Base-by-base conservation (phyloP, 2,797 vertebrate genomes). In the Alca torda region DNA sequence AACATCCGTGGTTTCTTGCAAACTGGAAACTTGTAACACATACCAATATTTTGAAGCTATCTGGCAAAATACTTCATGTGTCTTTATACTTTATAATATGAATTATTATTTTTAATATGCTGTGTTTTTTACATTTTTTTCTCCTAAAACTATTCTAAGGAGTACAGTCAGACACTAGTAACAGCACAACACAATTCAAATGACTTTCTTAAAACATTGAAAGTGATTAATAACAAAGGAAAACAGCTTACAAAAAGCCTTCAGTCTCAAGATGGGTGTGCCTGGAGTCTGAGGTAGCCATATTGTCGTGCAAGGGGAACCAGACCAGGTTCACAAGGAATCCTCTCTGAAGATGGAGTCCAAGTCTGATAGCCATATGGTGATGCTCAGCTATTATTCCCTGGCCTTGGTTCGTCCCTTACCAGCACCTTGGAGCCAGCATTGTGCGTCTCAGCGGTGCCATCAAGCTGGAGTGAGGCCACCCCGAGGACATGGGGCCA, bases 361-460 rank as follows among this genome's bases (percentile, higher is more conserved):
- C 37, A 46, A 59, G 39, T 21, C 7, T 6, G 13, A 28, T 4
- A 13, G 10, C 26, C 33, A 11, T 5, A 16, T 0, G 0, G 21
- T 21, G 51, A 74, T 39, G 45, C 35, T 72, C 31, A 17, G 6
- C 8, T 50, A 21, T 60, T 28, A 4, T 16, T 68, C 39, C 24
- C 31, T 78, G 70, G 33, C 48, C 35, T 77, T 13, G 24, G 13
- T 48, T 25, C 20, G 25, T 43, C 30, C 33, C 60, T 41, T n/a
- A 21, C 7, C 35, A 45, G 51, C 0, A 3, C 57, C 59, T 48
- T 8, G 3, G 13, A 56, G 33, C 33, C 56, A n/a, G 16, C 0
- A 0, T 17, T 1, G 4, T 59, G 26, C 2, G 1, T 39, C 59
- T 68, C n/a, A 18, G 57, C 1, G 1, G 48, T 43, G 72, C 31